Conservation (phyloP, 2,797 vertebrate species). For the Zalophus californianus region DNA sequence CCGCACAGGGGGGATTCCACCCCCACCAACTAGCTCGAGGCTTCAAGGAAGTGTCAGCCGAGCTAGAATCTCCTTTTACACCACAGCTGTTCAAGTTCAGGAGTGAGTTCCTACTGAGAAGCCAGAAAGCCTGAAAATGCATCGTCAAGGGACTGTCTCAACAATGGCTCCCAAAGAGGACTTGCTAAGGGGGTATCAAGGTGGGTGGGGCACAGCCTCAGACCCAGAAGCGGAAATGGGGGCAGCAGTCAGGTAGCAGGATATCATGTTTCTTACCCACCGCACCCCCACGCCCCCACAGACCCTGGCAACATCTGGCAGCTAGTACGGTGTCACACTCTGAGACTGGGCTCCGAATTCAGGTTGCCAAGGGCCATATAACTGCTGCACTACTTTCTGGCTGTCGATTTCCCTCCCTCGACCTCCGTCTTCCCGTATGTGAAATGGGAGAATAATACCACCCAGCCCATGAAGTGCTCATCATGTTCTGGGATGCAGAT, state of each 20-base stretch:
- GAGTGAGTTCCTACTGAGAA: neutral
- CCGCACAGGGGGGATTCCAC: no score
- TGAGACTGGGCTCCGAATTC: neutral
- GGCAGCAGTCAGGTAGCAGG: neutral
- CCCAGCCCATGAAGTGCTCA: accelerated
- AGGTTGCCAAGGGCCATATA: accelerated
- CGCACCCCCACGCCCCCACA: neutral
- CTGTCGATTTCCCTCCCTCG: neutral
- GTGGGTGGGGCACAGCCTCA: neutral
- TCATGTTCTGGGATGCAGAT: neutral
- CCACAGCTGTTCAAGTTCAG: neutral
- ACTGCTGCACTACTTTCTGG: accelerated
- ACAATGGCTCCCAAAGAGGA: neutral
- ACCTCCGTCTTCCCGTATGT: neutral
- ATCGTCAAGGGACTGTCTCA: neutral
- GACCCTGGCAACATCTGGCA: neutral
- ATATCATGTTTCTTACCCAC: no score
- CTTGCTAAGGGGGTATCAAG: neutral
- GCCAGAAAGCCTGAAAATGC: neutral
- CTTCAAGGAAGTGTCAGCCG: no score
- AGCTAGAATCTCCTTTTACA: neutral
- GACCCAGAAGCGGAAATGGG: neutral
- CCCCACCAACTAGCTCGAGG: neutral
- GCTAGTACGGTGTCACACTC: neutral
- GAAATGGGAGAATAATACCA: neutral